Conservation (phyloP, 1,140 invertebrate species). For the Schlechtendalia chinensis region DNA sequence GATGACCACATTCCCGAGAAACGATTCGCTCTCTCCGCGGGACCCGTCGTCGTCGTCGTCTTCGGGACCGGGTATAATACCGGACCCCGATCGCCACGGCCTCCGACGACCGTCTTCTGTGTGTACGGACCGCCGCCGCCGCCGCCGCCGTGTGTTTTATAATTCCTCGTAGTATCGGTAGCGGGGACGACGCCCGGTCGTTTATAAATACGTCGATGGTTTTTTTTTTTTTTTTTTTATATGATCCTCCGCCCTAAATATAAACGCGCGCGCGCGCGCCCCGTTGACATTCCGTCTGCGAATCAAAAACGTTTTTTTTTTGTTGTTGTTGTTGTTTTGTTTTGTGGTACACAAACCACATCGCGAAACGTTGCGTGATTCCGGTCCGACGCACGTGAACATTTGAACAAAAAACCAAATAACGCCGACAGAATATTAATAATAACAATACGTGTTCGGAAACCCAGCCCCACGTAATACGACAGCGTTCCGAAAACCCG, state of each 20-base stretch:
- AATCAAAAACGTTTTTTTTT: constrained; percentile 13
- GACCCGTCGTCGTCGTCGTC: background rate
- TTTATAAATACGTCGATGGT: background rate
- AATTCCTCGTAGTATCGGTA: too few relatives aligned
- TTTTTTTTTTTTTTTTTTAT: background rate
- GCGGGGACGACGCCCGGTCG: background rate
- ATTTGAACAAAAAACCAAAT: background rate
- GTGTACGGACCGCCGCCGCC: too few relatives aligned
- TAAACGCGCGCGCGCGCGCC: background rate
- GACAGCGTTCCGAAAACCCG: background rate
- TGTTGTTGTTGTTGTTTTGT: background rate
- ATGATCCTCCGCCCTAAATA: background rate
- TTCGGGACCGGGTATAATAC: too few relatives aligned
- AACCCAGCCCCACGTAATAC: too few relatives aligned
- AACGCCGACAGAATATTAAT: background rate
- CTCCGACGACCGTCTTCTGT: too few relatives aligned
- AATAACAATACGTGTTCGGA: too few relatives aligned
- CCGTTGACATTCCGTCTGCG: background rate
- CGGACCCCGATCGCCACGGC: too few relatives aligned
- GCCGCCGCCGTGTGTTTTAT: too few relatives aligned
- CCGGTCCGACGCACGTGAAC: too few relatives aligned
- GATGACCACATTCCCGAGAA: constrained; percentile 43
- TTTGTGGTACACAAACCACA: too few relatives aligned
- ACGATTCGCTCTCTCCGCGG: constrained; percentile 30
- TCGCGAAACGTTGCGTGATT: background rate